phyloP scores from a whole-genome alignment of 2,888 invertebrate species.

The Elysia crispata region DNA sequence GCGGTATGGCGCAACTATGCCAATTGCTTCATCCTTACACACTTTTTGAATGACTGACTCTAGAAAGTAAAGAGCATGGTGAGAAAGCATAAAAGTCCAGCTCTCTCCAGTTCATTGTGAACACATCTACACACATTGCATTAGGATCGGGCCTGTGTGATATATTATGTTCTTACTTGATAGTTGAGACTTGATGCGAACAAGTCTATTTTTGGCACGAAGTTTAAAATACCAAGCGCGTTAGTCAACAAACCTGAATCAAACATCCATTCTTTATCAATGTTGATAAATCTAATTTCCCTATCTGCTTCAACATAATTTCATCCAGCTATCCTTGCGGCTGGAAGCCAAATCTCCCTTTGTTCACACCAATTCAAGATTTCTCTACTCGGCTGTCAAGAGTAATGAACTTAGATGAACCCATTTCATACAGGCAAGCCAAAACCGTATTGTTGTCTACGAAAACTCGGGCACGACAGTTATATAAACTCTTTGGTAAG shows the following conservation, averaged over 20 bases:
- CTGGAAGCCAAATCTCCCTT: constrained; percentile 40
- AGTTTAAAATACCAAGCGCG: constrained; percentile 2
- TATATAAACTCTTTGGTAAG: constrained; percentile 30
- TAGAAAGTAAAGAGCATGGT: constrained; percentile 47
- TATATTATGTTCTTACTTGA: too few relatives aligned
- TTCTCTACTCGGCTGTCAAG: neutral
- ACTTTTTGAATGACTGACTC: constrained; percentile 45
- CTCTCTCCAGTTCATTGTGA: constrained; percentile 38
- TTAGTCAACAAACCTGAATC: constrained; percentile 14
- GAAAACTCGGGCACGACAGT: constrained; percentile 31
- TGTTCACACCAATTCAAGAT: constrained; percentile 15
- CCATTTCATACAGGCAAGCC: constrained; percentile 45
- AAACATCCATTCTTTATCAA: constrained; percentile 46
- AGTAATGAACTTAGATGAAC: neutral
- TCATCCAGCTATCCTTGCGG: too few relatives aligned
- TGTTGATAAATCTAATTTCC: constrained; percentile 14
- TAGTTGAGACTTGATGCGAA: constrained; percentile 49
- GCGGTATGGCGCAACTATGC: constrained; percentile 42
- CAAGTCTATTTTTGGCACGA: constrained; percentile 41
- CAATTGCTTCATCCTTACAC: constrained; percentile 34
- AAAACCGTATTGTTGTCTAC: constrained; percentile 44
- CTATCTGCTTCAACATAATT: neutral
- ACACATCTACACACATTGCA: constrained; percentile 43
- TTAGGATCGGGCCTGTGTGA: constrained; percentile 48
- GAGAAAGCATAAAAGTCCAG: constrained; percentile 43